phyloP scores from a whole-genome alignment of 2,113 vertebrate genomes.

The Steatornis caripensis region DNA sequence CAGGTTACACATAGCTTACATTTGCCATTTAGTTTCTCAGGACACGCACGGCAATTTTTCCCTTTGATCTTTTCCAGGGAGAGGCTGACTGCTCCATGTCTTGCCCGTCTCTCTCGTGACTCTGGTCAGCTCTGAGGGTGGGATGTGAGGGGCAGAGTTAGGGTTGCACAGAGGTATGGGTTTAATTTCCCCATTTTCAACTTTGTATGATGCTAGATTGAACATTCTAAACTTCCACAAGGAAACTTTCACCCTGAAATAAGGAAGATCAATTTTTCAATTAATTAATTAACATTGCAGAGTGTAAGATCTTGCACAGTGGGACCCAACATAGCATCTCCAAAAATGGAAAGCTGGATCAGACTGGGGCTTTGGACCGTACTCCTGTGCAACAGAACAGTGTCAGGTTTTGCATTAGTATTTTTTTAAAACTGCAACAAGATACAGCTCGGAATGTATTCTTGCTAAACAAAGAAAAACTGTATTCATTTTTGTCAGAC shows the following conservation, averaged over 20 bases:
- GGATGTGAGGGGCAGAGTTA: background rate
- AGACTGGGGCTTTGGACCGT: background rate
- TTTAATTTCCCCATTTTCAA: background rate
- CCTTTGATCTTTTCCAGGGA: background rate
- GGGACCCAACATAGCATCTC: background rate
- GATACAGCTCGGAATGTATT: conserved; percentile 18
- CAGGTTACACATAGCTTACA: background rate
- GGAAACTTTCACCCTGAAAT: background rate
- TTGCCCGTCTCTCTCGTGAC: background rate
- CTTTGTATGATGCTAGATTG: background rate
- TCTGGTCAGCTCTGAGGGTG: background rate
- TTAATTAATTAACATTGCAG: background rate
- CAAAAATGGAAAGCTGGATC: background rate
- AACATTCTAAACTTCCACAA: background rate
- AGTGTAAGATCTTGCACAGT: background rate
- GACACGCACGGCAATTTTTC: background rate
- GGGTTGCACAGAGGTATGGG: background rate
- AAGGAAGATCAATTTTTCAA: background rate
- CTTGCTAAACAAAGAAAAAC: conserved; percentile 27
- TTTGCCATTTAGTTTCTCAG: background rate
- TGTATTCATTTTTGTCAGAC: conserved; percentile 12
- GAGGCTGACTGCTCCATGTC: background rate
- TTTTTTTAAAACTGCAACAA: background rate
- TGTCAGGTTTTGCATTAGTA: background rate
- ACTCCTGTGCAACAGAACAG: background rate